Conservation (phyloP, 2,113 vertebrate species). For the Scophthalmus maximus region DNA sequence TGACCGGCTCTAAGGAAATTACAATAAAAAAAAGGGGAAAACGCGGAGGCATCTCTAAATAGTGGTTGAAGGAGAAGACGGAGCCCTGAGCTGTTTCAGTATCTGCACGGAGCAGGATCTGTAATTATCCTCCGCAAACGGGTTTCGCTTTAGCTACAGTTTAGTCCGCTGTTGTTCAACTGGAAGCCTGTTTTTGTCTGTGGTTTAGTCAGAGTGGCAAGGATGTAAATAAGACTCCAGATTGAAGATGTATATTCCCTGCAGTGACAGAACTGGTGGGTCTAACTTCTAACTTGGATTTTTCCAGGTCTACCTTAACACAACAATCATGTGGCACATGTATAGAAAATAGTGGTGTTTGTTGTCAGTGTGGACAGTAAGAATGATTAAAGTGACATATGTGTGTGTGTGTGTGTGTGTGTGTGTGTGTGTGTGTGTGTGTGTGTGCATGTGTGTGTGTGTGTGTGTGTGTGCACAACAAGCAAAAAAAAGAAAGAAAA, state of each 20-base stretch:
- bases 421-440: too few species aligned
- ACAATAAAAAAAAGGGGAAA: conserved; percentile 28
- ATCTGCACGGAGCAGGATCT: conserved; percentile 21
- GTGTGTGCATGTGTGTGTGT: too few species aligned
- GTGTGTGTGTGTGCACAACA: too few species aligned
- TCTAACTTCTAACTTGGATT: neutral
- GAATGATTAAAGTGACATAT: neutral
- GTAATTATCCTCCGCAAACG: neutral
- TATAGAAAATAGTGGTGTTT: neutral
- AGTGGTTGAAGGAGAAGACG: conserved; percentile 32
- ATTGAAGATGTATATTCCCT: too few species aligned
- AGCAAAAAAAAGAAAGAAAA: too few species aligned
- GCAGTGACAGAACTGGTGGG: too few species aligned
- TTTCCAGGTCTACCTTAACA: neutral
- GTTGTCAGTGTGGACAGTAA: neutral
- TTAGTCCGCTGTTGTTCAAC: conserved; percentile 12
- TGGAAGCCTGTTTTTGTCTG: conserved; percentile 17
- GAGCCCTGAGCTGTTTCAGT: conserved; percentile 11
- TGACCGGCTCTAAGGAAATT: conserved; percentile 38
- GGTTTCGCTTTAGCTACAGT: neutral
- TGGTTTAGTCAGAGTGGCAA: conserved; percentile 5
- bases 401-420: too few species aligned
- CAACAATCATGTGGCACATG: neutral
- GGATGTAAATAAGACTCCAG: neutral
- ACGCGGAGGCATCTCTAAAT: conserved; percentile 49